Evolutionary conservation across 2,888 invertebrate genomes (phyloP), one percentile per base, ranked within the genome.

Genomic region (Aleiodes testaceus): DNA sequence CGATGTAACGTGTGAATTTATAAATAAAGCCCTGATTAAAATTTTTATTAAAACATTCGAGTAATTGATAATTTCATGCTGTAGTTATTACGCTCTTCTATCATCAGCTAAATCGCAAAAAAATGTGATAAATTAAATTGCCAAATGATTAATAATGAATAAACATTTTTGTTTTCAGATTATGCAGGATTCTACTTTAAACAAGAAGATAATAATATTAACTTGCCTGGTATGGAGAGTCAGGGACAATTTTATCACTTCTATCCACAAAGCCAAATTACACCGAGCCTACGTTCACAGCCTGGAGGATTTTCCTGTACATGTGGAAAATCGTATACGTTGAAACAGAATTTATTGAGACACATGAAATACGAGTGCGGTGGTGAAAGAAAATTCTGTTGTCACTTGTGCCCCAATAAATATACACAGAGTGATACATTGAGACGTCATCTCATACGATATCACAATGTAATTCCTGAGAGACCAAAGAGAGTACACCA

Each of bases 221-320:
- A 42, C 18, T n/a, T 59, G 0, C 7, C 36, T 36, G 59, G 42
- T 30, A 14, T 59, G 59, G 59, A 59, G 12, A 5, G 16, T 3
- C 14, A 11, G 3, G 59, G 42, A 3, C 36, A 42, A 14, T 59
- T 59, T 18, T 36, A 59, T 42, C 14, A 36, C 3, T 36, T 16
- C 18, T 59, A 59, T 36, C 42, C 36, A 5, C 50, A 52, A 64
- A 2, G 16, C 1, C 49, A 30, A 66, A 12, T 36, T 53, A 12
- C 44, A 45, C 12, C 67, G n/a, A 3, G 18, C 16, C 14, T 52
- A 42, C 36, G 42, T 26, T 9, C 53, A 4, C n/a, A 36, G 7
- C 14, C 63, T 9, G 14, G 16, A 45, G 45, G 18, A 16, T 67
- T 55, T 55, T 55, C 55, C 14, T 53, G 86, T 94, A 94, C 85